phyloP scores from a whole-genome alignment of 2,113 vertebrate species.

The Chrysemys picta region DNA sequence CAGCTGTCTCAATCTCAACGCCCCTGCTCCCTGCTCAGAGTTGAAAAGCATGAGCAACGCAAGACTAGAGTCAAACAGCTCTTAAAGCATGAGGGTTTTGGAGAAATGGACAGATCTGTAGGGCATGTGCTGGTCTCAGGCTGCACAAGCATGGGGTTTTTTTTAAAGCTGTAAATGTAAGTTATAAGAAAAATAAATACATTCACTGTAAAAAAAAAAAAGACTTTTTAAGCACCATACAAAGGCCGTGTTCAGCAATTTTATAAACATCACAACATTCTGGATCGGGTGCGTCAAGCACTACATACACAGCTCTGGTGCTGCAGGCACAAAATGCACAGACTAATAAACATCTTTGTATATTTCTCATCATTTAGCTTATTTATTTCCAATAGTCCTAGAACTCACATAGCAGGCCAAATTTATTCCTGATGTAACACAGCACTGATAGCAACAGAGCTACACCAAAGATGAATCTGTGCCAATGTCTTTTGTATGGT shows the following conservation, averaged over 20 bases:
- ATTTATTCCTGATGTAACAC: background rate
- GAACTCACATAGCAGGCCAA: background rate
- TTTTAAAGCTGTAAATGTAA: background rate
- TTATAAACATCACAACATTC: background rate
- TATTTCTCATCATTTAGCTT: background rate
- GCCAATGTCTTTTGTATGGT: accelerated
- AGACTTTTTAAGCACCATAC: background rate
- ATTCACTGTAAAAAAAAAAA: background rate
- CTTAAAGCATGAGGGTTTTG: background rate
- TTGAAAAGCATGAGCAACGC: background rate
- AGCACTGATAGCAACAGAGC: background rate
- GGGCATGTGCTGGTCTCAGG: background rate
- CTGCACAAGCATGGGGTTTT: background rate
- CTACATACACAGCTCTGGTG: background rate
- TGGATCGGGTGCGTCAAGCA: background rate
- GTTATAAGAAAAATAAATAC: background rate
- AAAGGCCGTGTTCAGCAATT: background rate
- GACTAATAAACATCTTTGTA: too few species aligned
- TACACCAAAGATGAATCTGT: background rate
- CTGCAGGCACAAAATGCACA: background rate
- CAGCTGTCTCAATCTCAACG: background rate
- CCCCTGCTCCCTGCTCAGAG: background rate
- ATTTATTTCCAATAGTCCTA: background rate
- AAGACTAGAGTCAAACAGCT: background rate
- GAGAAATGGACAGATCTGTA: background rate